phyloP scores from a whole-genome alignment of 1,140 invertebrate species.

The Arctopsyche grandis region DNA sequence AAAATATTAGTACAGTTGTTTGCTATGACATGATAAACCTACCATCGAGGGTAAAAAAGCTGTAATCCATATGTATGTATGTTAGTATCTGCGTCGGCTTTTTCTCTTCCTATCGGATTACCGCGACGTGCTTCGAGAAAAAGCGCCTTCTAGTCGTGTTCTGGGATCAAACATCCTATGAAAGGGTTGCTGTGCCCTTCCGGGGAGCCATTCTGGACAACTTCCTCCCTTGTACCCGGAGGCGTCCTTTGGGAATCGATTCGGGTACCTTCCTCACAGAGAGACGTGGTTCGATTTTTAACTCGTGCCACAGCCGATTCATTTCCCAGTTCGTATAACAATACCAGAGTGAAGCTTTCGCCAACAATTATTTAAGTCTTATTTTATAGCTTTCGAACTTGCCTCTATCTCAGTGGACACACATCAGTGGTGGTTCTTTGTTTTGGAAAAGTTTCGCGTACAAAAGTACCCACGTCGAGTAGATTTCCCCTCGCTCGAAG shows the following conservation, averaged over 20 bases:
- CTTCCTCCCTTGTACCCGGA: conserved; percentile 32
- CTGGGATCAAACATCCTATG: conserved; percentile 41
- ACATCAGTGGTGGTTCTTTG: not conserved
- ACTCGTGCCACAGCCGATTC: conserved; percentile 8
- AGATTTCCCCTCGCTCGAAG: not conserved
- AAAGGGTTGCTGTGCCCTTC: conserved; percentile 39
- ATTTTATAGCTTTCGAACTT: too few species aligned
- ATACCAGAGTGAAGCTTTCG: too few species aligned
- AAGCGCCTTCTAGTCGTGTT: conserved; percentile 20
- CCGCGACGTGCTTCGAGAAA: too few species aligned
- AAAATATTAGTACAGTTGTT: too few species aligned
- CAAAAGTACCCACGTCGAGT: not conserved
- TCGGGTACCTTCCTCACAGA: conserved; percentile 21
- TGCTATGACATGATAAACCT: too few species aligned
- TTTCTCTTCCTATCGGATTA: too few species aligned
- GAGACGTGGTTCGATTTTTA: conserved; percentile 42
- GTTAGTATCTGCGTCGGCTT: too few species aligned
- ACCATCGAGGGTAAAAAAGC: too few species aligned
- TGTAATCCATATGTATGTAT: too few species aligned
- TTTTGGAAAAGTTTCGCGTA: conserved; percentile 1
- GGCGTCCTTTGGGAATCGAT: conserved; percentile 33
- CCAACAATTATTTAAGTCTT: too few species aligned
- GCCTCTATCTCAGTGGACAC: too few species aligned
- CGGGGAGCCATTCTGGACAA: conserved; percentile 29
- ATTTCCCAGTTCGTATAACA: not conserved